Conservation (phyloP, 2,888 invertebrate genomes). For the Dysmachus trigonus region DNA sequence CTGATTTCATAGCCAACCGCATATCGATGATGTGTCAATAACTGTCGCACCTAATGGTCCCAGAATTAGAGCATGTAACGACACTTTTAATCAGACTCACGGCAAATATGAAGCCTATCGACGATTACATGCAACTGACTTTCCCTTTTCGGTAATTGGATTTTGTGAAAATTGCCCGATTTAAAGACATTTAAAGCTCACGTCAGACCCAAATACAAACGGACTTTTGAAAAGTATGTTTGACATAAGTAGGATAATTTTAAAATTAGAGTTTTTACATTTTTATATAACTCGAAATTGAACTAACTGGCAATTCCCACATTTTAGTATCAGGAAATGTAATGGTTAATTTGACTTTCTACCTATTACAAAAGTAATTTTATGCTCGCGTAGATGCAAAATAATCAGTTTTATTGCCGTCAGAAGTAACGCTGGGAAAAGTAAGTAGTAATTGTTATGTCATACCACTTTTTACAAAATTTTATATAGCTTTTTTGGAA, state of each 20-base stretch:
- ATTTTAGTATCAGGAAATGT: too few relatives aligned
- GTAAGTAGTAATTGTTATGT: too few relatives aligned
- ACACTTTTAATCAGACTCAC: neutral
- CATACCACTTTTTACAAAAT: too few relatives aligned
- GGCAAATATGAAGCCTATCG: neutral
- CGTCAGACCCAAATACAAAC: neutral
- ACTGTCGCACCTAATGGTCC: conserved; percentile 34
- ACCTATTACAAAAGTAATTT: neutral
- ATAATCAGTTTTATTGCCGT: too few relatives aligned
- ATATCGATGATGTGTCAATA: conserved; percentile 32
- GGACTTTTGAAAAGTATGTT: neutral
- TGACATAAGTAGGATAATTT: neutral
- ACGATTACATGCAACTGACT: neutral
- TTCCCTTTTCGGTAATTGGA: neutral
- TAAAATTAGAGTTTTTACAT: neutral
- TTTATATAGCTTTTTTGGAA: too few relatives aligned
- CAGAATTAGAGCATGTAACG: conserved; percentile 14
- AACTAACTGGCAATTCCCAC: too few relatives aligned
- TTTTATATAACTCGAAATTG: too few relatives aligned
- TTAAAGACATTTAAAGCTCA: neutral
- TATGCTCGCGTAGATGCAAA: too few relatives aligned
- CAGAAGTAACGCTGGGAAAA: too few relatives aligned
- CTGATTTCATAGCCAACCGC: neutral
- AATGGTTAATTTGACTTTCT: neutral
- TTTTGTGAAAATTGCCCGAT: neutral